phyloP scores from a whole-genome alignment of 2,797 vertebrate genomes.

The Diplodus sargus region DNA sequence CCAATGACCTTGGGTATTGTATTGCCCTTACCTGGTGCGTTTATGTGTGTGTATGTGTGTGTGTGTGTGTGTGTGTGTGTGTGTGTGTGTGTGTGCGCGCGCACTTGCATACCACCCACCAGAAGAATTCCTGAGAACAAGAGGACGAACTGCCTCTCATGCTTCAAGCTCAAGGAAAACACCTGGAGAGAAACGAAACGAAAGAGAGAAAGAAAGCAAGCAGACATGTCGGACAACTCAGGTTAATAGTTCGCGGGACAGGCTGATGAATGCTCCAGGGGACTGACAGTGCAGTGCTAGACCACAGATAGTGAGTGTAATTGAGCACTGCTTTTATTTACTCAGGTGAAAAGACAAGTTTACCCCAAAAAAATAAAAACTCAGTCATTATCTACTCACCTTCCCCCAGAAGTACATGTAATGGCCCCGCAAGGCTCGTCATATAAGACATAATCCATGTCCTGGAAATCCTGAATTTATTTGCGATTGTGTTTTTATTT shows the following conservation, averaged over 20 bases:
- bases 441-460: no score
- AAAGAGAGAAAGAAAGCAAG: not conserved
- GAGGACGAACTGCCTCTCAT: not conserved
- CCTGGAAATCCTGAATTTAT: no score
- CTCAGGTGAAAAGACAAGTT: no score
- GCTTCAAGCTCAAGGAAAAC: not conserved
- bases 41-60: no score
- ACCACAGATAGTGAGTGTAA: not conserved
- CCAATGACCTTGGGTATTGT: slow-evolving; percentile 70
- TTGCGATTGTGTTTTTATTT: no score
- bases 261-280: not conserved
- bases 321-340: not conserved
- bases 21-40: slow-evolving; percentile 65
- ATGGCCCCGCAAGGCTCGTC: no score
- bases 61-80: no score
- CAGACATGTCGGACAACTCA: not conserved
- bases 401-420: no score
- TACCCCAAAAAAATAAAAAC: no score
- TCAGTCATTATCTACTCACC: no score
- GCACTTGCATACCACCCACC: not conserved
- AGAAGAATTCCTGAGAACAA: slow-evolving; percentile 29
- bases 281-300: not conserved
- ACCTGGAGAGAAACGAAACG: not conserved
- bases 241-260: not conserved
- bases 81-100: no score